Evolutionary conservation across 2,797 vertebrate species (phyloP).

Genomic region (Hirundo rustica): DNA sequence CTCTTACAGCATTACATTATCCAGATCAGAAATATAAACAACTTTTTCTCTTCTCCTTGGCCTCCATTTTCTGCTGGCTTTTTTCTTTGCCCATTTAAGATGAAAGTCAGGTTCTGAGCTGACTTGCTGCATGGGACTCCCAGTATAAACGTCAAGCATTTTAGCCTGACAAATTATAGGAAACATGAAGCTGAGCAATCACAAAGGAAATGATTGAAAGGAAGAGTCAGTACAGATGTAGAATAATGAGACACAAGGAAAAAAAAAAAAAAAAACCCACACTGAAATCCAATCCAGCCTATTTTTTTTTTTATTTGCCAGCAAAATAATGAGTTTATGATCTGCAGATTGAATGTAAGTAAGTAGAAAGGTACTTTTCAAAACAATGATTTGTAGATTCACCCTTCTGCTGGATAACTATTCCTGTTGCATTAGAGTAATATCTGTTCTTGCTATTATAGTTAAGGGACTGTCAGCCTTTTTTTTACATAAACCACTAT

Average conservation of each 20-base stretch:
- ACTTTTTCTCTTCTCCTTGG: slow-evolving; percentile 7
- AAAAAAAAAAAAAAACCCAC: not conserved
- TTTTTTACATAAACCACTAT: slow-evolving; percentile 35
- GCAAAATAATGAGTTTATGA: slow-evolving; percentile 53
- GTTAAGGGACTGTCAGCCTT: slow-evolving; percentile 47
- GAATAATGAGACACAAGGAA: slow-evolving; percentile 18
- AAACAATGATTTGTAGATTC: slow-evolving; percentile 61
- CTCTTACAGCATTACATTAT: slow-evolving; percentile 49
- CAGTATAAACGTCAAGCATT: slow-evolving; percentile 53
- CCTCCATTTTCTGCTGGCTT: slow-evolving; percentile 64
- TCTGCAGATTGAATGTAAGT: slow-evolving; percentile 66
- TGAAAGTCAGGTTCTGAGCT: slow-evolving; percentile 57
- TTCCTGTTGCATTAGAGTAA: slow-evolving; percentile 31
- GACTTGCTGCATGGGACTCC: slow-evolving; percentile 1
- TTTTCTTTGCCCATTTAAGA: slow-evolving; percentile 51
- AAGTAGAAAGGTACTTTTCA: slow-evolving; percentile 67
- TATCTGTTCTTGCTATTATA: slow-evolving; percentile 35
- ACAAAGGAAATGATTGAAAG: slow-evolving; percentile 70
- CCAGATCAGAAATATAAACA: slow-evolving; percentile 67
- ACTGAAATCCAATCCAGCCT: slow-evolving; percentile 52
- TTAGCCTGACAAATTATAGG: slow-evolving; percentile 58
- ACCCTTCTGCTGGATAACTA: slow-evolving; percentile 37
- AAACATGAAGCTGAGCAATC: slow-evolving; percentile 61
- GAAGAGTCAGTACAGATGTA: slow-evolving; percentile 55
- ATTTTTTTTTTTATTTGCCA: slow-evolving; percentile 48